A percentile compares a stretch with the other conserved stretches of the same genome.
Evolutionary conservation across 1,140 invertebrate species (phyloP).

Genomic region (Galleria mellonella): DNA sequence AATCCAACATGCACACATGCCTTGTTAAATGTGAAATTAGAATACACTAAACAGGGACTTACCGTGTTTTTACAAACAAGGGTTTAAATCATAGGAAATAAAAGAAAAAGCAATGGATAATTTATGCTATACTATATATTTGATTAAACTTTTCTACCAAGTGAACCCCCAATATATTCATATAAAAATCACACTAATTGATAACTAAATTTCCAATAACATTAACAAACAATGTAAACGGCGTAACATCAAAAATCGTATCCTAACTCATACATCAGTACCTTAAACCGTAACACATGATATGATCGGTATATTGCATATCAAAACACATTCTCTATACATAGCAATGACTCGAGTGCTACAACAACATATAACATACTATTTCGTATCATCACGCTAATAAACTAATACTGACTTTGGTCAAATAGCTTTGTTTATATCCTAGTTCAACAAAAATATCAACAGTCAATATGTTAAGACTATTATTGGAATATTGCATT

Average conservation of each 20-base stretch:
- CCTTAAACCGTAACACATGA: conserved; percentile 49
- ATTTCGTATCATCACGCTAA: conserved; percentile 45
- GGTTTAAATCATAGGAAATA: conserved; percentile 17
- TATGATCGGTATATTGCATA: conserved; percentile 57
- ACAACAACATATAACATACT: conserved; percentile 50
- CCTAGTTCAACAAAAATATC: conserved; percentile 70
- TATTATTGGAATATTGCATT: conserved; percentile 55
- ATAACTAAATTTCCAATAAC: conserved; percentile 63
- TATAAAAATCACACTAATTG: conserved; percentile 72
- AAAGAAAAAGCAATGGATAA: conserved; percentile 43
- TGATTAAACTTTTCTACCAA: conserved; percentile 71
- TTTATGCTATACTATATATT: conserved; percentile 60
- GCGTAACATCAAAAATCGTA: conserved; percentile 42
- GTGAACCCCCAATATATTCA: conserved; percentile 73
- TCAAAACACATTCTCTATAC: conserved; percentile 35
- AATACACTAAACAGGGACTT: neutral
- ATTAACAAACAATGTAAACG: conserved; percentile 69
- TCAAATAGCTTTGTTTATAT: conserved; percentile 73
- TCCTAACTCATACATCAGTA: conserved; percentile 49
- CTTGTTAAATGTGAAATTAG: conserved; percentile 10
- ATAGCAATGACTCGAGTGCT: conserved; percentile 45
- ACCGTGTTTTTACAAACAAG: conserved; percentile 3
- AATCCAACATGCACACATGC: conserved; percentile 46
- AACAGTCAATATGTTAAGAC: conserved; percentile 69
- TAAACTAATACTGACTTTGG: conserved; percentile 73